Evolutionary conservation across 2,797 vertebrate genomes (phyloP).

Genomic region (Sebastes iracundus): DNA sequence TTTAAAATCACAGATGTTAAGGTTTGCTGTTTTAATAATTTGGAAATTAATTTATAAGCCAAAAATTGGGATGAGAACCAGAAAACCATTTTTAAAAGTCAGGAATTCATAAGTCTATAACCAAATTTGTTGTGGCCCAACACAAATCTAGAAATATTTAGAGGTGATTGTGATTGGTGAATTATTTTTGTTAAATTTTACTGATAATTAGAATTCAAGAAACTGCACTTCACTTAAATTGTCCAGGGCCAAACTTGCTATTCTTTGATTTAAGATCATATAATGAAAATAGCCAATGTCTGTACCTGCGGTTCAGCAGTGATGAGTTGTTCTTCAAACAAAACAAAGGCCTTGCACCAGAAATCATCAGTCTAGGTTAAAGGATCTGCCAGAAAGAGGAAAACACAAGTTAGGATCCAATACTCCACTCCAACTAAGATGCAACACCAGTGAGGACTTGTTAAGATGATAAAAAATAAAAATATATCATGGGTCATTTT

Average conservation of each 20-base stretch:
- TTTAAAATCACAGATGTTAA: not conserved
- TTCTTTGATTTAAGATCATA: not conserved
- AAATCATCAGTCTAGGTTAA: conserved; percentile 31
- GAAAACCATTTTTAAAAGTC: not conserved
- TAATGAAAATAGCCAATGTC: not conserved
- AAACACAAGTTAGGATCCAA: conserved; percentile 14
- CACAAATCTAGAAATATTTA: not conserved
- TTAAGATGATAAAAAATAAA: not conserved
- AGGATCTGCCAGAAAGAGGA: conserved; percentile 49
- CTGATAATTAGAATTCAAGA: not conserved
- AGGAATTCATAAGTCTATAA: not conserved
- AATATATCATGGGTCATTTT: not conserved
- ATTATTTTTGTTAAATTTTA: not conserved
- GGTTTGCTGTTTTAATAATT: not conserved
- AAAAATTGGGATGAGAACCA: not conserved
- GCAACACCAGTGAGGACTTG: not conserved
- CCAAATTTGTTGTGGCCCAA: not conserved
- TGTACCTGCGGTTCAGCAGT: conserved; percentile 59
- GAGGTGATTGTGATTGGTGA: not conserved
- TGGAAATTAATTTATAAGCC: not conserved
- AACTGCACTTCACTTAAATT: not conserved
- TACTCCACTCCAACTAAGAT: not conserved
- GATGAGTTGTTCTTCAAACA: conserved; percentile 37
- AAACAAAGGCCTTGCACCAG: conserved; percentile 31
- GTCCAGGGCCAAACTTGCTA: not conserved